Base-by-base conservation (phyloP, 2,797 vertebrate species). In the Spheniscus humboldti region DNA sequence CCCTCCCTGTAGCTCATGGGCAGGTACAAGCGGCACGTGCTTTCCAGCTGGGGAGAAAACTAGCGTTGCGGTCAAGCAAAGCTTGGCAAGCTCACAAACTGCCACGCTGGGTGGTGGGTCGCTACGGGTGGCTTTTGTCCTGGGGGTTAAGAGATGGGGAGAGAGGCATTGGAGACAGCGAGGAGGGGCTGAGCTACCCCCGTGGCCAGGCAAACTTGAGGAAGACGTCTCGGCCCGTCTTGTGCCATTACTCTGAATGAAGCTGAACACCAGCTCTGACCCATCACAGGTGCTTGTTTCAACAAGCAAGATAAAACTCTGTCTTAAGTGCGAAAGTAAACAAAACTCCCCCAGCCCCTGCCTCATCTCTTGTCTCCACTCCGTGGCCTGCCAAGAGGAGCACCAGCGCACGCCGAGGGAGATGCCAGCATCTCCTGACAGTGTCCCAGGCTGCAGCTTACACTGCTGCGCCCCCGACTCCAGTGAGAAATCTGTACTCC, bases 401-500 rank as follows among this genome's bases (percentile, higher is more conserved):
- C 73, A 50, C 11, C 55, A 27, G 33, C 1, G 2, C 53, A 22
- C 0, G 0, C 37, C 5, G 16, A 22, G 48, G 73, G 82, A 86
- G 50, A 24, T 18, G 79, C 64, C 73, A 59, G 33, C 57, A n/a
- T 28, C 62, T 68, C 30, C 43, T 24, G 30, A 2, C 47, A 20
- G 4, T 1, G 10, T 31, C 62, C 73, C 56, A 64, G 48, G 66
- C 71, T 86, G 53, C 59, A 39, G 69, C 41, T 39, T 13, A 50
- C 22, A 7, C 57, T 18, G 50, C 77, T 86, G 50, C 6, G 2
- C 31, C 10, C 41, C 47, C 7, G 3, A 7, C 60, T 80, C 30
- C 72, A 18, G 43, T 7, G 41, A 43, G 71, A 81, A 85, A 53
- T 37, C 43, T 3, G 0, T 8, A 2, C 20, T 86, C 73, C 22